Evolutionary conservation across 2,888 invertebrate genomes (phyloP).

Genomic region (Alcis repandata): DNA sequence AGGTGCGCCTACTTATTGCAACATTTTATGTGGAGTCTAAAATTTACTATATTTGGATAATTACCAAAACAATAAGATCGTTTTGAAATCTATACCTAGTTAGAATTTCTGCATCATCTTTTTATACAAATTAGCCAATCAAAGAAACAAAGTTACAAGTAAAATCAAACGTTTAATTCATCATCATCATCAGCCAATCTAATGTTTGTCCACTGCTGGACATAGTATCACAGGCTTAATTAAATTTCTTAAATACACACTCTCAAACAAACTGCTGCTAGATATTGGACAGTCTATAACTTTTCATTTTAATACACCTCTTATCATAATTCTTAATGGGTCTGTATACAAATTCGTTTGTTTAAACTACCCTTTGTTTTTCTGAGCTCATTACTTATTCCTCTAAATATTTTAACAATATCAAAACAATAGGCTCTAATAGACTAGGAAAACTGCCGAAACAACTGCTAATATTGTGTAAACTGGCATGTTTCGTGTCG

Average conservation of each 20-base stretch:
- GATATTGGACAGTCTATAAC: background rate
- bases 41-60: no score
- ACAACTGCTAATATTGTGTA: slow-evolving; percentile 63
- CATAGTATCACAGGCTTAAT: slow-evolving; percentile 29
- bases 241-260: slow-evolving; percentile 19
- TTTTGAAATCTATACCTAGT: background rate
- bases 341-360: slow-evolving; percentile 16
- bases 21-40: no score
- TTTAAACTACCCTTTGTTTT: slow-evolving; percentile 8
- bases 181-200: no score
- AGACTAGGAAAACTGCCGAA: slow-evolving; percentile 54
- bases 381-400: background rate
- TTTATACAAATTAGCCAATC: background rate
- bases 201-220: no score
- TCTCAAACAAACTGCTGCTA: slow-evolving; percentile 5
- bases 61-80: no score
- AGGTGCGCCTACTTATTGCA: no score
- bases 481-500: slow-evolving; percentile 62
- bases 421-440: slow-evolving; percentile 35
- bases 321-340: slow-evolving; percentile 6
- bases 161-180: slow-evolving; percentile 30
- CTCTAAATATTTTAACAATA: slow-evolving; percentile 12
- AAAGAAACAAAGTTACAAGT: slow-evolving; percentile 5
- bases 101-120: background rate
- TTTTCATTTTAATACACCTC: background rate